Conservation (phyloP, 2,888 invertebrate genomes). For the Caenorhabditis becei region DNA sequence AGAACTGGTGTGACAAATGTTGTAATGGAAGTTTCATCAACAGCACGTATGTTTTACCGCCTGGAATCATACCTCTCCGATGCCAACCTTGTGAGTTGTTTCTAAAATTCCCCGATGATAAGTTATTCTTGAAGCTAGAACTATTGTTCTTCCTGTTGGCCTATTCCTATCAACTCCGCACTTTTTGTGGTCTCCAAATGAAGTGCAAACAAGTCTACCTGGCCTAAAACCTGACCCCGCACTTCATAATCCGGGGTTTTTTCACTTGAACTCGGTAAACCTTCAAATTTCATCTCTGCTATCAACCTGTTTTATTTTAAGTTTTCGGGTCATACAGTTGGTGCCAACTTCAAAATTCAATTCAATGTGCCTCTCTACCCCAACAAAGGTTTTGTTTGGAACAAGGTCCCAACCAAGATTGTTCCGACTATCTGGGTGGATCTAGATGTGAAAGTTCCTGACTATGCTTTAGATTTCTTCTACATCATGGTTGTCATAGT, state of each 20-base stretch:
- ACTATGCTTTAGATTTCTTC: constrained; percentile 26
- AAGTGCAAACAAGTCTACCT: constrained; percentile 9
- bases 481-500: constrained; percentile 9
- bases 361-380: constrained; percentile 28
- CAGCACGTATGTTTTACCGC: constrained; percentile 34
- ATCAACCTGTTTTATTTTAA: not conserved
- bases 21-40: constrained; percentile 28
- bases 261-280: constrained; percentile 22
- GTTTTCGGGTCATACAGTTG: constrained; percentile 21
- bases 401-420: constrained; percentile 19
- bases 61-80: constrained; percentile 22
- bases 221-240: constrained; percentile 8
- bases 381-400: constrained; percentile 7
- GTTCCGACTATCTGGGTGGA: constrained; percentile 12
- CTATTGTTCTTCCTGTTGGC: not conserved
- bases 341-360: constrained; percentile 17
- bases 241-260: constrained; percentile 20
- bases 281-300: not conserved
- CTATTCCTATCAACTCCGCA: constrained; percentile 6
- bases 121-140: constrained; percentile 2
- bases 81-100: constrained; percentile 21
- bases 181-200: not conserved
- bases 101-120: too few relatives aligned
- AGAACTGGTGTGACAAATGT: constrained; percentile 43
- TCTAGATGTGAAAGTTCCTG: not conserved